Percentiles rank a stretch among this genome's conserved stretches.
These are phyloP conservation scores for Cerastis leucographa DNA, from an alignment of 2,888 invertebrate species.

Conservation along the genomic window DNA sequence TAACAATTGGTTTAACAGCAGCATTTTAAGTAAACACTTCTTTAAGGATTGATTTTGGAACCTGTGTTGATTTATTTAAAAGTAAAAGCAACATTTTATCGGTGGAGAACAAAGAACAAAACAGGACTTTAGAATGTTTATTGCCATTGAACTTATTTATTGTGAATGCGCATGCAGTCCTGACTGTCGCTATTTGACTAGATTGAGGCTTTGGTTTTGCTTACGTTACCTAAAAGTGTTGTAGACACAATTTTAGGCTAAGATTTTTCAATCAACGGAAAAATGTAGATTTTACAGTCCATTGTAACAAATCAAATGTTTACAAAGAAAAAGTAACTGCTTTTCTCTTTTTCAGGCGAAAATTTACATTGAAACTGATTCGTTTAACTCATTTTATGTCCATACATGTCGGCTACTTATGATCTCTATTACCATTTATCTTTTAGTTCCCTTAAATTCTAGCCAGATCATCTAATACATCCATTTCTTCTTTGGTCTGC, in stretches of 20 bases:
- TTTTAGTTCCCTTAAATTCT: background rate
- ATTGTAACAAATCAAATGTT: background rate
- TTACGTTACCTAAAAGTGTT: slow-evolving; percentile 2
- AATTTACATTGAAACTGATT: background rate
- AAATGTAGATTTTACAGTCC: background rate
- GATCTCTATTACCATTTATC: background rate
- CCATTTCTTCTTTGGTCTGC: background rate
- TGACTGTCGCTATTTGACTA: slow-evolving; percentile 57
- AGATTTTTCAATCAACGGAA: background rate
- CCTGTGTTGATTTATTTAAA: slow-evolving; percentile 3
- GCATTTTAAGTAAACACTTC: background rate
- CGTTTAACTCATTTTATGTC: background rate
- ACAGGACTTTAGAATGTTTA: slow-evolving; percentile 68
- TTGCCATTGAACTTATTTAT: slow-evolving; percentile 70
- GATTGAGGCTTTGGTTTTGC: slow-evolving; percentile 34
- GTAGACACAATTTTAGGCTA: background rate
- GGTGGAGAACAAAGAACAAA: slow-evolving; percentile 65
- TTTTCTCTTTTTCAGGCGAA: background rate
- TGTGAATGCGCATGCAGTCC: slow-evolving; percentile 57
- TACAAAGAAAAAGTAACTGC: background rate
- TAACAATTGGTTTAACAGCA: background rate
- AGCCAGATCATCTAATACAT: too few species aligned
- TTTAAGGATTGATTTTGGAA: background rate
- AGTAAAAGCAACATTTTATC: slow-evolving; percentile 33
- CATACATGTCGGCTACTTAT: background rate